A percentile compares a stretch with the other conserved stretches of the same genome.
Conservation (phyloP, 1,140 invertebrate genomes). For the Heliconius congener region DNA sequence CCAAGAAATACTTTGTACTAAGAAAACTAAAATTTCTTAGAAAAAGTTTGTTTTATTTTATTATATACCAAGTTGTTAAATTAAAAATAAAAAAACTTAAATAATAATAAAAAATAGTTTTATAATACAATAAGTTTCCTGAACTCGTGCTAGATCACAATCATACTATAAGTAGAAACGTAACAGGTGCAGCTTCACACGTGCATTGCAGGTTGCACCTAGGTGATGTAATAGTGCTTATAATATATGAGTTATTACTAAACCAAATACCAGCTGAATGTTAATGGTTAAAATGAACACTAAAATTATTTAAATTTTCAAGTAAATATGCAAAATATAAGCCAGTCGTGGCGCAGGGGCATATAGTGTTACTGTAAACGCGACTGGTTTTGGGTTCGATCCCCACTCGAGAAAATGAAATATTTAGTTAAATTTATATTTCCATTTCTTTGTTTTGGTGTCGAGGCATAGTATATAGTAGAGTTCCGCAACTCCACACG, state of each 20-base stretch:
- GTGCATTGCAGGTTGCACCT: conserved; percentile 10
- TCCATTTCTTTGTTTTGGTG: no score
- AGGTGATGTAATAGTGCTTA: conserved; percentile 14
- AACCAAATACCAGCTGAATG: background rate
- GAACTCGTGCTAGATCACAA: background rate
- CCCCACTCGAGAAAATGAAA: no score
- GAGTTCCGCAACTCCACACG: no score
- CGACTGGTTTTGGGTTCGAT: no score
- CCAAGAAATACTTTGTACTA: background rate
- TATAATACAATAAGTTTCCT: background rate
- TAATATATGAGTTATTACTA: background rate
- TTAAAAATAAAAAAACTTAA: background rate
- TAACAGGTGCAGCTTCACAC: conserved; percentile 24
- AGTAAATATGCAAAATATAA: no score
- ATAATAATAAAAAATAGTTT: background rate
- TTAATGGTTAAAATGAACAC: background rate
- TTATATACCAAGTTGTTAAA: background rate
- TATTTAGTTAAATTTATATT: no score
- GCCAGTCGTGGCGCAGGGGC: no score
- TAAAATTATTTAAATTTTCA: no score
- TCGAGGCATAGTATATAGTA: no score
- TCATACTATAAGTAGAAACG: conserved; percentile 4
- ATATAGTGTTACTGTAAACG: no score
- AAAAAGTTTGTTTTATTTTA: background rate
- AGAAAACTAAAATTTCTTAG: background rate